These are phyloP conservation scores for Serripes groenlandicus DNA, from an alignment of 2,888 invertebrate species.

Conservation along the genomic window DNA sequence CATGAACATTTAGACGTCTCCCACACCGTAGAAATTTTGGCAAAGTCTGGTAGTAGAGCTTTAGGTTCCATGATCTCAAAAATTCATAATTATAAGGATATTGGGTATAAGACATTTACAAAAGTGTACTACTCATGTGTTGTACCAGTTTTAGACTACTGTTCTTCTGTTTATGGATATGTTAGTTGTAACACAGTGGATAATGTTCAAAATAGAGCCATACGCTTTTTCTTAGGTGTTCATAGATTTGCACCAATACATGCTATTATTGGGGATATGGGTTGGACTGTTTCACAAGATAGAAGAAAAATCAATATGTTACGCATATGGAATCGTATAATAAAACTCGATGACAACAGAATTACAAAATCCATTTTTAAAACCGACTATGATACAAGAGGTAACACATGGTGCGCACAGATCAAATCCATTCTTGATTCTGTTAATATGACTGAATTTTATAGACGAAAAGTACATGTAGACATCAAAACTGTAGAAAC, in stretches of 20 bases:
- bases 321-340: no score
- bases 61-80: slow-evolving; percentile 37
- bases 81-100: slow-evolving; percentile 36
- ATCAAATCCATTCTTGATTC: no score
- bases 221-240: slow-evolving; percentile 48
- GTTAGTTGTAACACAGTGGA: no score
- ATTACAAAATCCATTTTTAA: no score
- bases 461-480: no score
- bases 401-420: no score
- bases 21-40: neutral
- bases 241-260: slow-evolving; percentile 35
- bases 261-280: slow-evolving; percentile 40
- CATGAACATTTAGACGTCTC: slow-evolving; percentile 27
- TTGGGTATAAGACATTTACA: slow-evolving; percentile 37
- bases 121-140: slow-evolving; percentile 49
- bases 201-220: slow-evolving; percentile 33
- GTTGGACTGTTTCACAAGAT: no score
- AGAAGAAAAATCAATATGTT: no score
- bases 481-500: no score
- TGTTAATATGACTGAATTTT: no score
- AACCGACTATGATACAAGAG: no score
- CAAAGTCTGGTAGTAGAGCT: slow-evolving; percentile 36
- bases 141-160: slow-evolving; percentile 28
- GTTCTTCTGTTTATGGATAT: slow-evolving; percentile 29
- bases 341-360: no score